These are phyloP conservation scores for Littorina saxatilis DNA, from an alignment of 1,140 invertebrate species.

Conservation along the genomic window DNA sequence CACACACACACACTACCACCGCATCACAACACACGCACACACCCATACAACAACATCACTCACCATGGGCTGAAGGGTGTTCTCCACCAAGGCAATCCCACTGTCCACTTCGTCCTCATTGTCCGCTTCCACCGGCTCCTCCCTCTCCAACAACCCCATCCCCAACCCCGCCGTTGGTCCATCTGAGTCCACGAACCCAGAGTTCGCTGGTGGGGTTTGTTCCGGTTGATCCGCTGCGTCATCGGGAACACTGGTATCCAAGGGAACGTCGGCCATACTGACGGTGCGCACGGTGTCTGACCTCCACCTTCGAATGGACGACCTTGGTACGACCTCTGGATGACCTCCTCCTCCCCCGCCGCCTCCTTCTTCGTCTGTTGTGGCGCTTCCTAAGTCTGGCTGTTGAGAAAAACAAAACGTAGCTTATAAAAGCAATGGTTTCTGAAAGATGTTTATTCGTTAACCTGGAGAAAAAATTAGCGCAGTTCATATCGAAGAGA, in stretches of 20 bases:
- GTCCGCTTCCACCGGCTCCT: neutral
- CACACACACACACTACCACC: no score
- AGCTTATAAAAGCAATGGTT: no score
- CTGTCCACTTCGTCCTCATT: neutral
- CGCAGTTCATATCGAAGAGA: no score
- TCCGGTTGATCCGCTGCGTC: neutral
- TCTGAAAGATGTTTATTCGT: no score
- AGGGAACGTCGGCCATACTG: neutral
- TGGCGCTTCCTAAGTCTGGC: neutral
- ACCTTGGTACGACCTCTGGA: neutral
- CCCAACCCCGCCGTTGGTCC: neutral
- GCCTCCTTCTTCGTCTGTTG: conserved; percentile 13
- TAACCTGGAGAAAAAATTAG: no score
- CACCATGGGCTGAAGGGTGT: neutral
- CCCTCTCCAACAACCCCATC: neutral
- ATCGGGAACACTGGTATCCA: neutral
- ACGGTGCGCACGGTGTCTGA: neutral
- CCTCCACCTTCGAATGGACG: conserved; percentile 13
- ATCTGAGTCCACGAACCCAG: neutral
- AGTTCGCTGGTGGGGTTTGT: neutral
- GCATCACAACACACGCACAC: no score
- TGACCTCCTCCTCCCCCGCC: no score
- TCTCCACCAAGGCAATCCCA: conserved; percentile 20
- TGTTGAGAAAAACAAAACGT: no score
- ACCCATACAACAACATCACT: neutral